phyloP scores from a whole-genome alignment of 1,140 invertebrate species.

The Drosophila azteca region DNA sequence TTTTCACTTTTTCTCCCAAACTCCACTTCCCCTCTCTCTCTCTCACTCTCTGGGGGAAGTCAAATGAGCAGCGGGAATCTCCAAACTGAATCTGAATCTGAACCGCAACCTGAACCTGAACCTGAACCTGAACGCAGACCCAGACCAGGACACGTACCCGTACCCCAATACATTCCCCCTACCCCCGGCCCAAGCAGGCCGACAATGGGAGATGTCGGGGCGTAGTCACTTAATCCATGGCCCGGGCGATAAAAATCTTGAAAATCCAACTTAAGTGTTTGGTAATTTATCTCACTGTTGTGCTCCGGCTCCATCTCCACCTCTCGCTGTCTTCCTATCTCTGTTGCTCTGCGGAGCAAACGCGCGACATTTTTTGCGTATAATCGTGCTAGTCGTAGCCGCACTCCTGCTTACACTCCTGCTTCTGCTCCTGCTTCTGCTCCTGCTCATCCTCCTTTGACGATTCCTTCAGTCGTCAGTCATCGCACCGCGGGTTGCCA shows the following conservation, averaged over 20 bases:
- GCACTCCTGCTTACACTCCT: neutral
- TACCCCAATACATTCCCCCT: neutral
- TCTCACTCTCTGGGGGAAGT: constrained; percentile 10
- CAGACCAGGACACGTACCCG: neutral
- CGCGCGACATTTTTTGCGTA: constrained; percentile 71
- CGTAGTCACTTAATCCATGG: constrained; percentile 81
- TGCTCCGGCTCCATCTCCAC: constrained; percentile 3
- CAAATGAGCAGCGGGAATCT: constrained; percentile 63
- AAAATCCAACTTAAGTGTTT: constrained; percentile 84
- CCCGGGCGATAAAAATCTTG: constrained; percentile 81
- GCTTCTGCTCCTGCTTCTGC: neutral
- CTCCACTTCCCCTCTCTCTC: constrained; percentile 4
- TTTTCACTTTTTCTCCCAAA: constrained; percentile 76
- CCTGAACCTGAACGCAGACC: constrained; percentile 1
- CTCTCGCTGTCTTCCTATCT: neutral
- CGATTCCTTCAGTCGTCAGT: constrained; percentile 56
- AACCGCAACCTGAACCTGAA: constrained; percentile 29
- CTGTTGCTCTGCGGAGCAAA: constrained; percentile 23
- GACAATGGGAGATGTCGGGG: constrained; percentile 28
- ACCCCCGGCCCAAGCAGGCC: constrained; percentile 28
- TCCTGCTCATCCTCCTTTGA: constrained; percentile 1
- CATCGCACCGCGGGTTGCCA: constrained; percentile 57
- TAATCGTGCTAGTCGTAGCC: constrained; percentile 39
- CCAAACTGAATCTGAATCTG: constrained; percentile 24
- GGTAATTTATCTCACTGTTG: constrained; percentile 80